These are phyloP conservation scores for Drosophila asahinai DNA, from an alignment of 1,140 invertebrate species.

Conservation along the genomic window DNA sequence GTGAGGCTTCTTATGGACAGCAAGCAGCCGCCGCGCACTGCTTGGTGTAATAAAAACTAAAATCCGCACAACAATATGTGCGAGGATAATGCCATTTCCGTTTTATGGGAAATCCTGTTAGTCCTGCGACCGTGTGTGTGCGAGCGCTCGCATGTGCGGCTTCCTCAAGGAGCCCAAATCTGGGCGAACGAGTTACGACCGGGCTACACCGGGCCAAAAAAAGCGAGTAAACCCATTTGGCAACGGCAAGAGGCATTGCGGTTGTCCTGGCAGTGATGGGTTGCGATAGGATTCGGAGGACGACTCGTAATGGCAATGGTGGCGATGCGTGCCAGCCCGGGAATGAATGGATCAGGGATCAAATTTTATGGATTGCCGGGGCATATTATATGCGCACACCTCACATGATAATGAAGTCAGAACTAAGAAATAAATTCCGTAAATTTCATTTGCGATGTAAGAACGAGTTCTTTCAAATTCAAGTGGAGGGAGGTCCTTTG, in stretches of 20 bases:
- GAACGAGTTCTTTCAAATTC: not conserved
- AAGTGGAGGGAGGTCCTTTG: not conserved
- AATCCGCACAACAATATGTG: conserved; percentile 84
- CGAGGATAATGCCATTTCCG: conserved; percentile 83
- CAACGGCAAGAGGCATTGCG: conserved; percentile 38
- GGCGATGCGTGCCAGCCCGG: conserved; percentile 23
- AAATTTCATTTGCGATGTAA: conserved; percentile 29
- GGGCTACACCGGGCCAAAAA: conserved; percentile 48
- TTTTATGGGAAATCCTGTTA: conserved; percentile 83
- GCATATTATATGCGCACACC: conserved; percentile 26
- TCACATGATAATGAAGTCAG: conserved; percentile 42
- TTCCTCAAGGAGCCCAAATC: conserved; percentile 60
- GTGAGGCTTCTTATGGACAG: conserved; percentile 69
- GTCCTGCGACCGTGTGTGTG: conserved; percentile 45
- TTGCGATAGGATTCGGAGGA: conserved; percentile 33
- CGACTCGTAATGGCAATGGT: conserved; percentile 3
- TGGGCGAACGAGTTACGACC: conserved; percentile 56
- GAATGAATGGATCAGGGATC: conserved; percentile 52
- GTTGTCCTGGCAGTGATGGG: conserved; percentile 49
- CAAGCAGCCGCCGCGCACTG: conserved; percentile 49
- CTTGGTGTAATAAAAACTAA: conserved; percentile 82
- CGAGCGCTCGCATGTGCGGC: conserved; percentile 53
- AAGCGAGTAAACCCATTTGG: conserved; percentile 37
- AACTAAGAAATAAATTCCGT: conserved; percentile 42
- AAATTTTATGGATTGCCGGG: conserved; percentile 47